These are phyloP conservation scores for Macrocentrus cingulum DNA, from an alignment of 1,140 invertebrate species.

Conservation along the genomic window DNA sequence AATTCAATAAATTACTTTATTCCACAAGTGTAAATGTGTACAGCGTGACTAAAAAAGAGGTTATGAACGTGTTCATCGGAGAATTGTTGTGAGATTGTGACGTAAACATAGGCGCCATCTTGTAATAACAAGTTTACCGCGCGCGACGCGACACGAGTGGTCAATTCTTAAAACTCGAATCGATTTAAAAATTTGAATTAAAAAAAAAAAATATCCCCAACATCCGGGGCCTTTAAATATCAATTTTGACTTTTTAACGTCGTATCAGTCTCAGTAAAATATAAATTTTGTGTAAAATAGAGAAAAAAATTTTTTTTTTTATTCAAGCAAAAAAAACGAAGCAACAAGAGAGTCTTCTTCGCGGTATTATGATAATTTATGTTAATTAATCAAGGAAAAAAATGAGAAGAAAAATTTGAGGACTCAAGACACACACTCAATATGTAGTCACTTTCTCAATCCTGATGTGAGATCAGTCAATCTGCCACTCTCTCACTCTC, in stretches of 20 bases:
- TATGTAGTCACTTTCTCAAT: neutral
- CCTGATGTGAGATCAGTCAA: neutral
- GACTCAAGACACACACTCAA: neutral
- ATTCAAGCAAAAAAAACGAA: neutral
- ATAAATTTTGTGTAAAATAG: neutral
- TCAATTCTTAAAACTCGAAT: too few species aligned
- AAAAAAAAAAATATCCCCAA: too few species aligned
- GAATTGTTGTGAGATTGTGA: too few species aligned
- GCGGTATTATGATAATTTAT: conserved; percentile 12
- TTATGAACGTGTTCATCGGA: too few species aligned
- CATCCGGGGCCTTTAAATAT: neutral
- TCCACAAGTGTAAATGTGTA: too few species aligned
- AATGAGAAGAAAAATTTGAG: neutral
- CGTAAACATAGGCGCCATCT: too few species aligned
- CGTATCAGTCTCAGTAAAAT: neutral
- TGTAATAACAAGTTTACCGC: too few species aligned
- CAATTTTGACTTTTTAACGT: conserved; percentile 9
- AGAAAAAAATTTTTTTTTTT: neutral
- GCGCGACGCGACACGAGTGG: too few species aligned
- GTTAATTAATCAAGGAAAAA: conserved; percentile 1
- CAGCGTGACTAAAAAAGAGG: too few species aligned
- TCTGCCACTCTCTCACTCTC: conserved; percentile 9
- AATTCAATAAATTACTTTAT: neutral
- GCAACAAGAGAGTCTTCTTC: neutral
- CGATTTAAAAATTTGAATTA: too few species aligned